Evolutionary conservation across 2,113 vertebrate genomes (phyloP).

Genomic region (Aleadryas rufinucha): DNA sequence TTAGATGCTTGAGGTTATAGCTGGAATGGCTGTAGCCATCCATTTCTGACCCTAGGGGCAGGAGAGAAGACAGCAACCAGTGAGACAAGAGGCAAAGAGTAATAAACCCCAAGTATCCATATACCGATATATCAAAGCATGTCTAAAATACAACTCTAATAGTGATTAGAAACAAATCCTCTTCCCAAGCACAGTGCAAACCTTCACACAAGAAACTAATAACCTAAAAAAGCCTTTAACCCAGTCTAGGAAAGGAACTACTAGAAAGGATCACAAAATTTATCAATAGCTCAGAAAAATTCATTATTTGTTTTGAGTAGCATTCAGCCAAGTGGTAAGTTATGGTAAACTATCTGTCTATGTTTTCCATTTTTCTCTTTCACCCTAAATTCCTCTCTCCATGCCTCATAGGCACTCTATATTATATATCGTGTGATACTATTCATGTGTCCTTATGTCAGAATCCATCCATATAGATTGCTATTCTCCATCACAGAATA

Average conservation of each 20-base stretch:
- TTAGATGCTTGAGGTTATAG: not conserved
- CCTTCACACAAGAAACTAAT: not conserved
- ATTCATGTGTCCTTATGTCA: not conserved
- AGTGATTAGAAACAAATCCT: not conserved
- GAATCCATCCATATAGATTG: not conserved
- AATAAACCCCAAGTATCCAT: not conserved
- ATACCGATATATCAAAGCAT: not conserved
- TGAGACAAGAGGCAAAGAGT: not conserved
- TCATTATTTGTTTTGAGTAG: not conserved
- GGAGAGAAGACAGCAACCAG: not conserved
- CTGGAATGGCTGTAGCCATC: not conserved
- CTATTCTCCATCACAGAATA: not conserved
- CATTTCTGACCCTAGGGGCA: not conserved
- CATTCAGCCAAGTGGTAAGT: not conserved
- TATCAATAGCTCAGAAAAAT: not conserved
- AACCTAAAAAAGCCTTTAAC: not conserved
- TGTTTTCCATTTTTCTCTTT: not conserved
- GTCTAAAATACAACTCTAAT: not conserved
- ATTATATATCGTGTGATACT: not conserved
- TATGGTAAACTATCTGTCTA: not conserved
- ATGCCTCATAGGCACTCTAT: not conserved
- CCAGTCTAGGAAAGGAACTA: not conserved
- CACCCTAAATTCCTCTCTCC: not conserved
- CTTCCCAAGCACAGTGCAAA: not conserved
- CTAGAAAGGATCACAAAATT: not conserved